phyloP scores from a whole-genome alignment of 2,113 vertebrate genomes.

The Corythaixoides concolor region DNA sequence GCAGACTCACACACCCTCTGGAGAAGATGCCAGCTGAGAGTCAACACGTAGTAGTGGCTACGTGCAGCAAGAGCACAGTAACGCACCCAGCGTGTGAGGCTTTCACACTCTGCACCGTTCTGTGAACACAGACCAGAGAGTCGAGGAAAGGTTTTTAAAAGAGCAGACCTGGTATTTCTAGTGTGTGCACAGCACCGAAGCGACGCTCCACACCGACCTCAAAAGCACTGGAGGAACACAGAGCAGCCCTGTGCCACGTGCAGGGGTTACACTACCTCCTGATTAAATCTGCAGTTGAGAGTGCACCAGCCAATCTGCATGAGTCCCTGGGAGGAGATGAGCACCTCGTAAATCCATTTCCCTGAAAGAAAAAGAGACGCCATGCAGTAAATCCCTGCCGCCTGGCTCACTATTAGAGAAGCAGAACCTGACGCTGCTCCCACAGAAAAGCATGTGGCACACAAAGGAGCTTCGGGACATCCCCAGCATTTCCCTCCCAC shows the following conservation, averaged over 20 bases:
- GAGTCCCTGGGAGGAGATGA: constrained; percentile 97
- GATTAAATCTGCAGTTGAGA: constrained; percentile 95
- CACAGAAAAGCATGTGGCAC: neutral
- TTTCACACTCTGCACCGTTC: neutral
- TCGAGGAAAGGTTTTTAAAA: neutral
- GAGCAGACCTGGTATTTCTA: neutral
- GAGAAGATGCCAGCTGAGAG: neutral
- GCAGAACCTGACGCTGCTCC: neutral
- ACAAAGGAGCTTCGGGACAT: neutral
- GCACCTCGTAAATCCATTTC: constrained; percentile 96
- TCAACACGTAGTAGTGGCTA: neutral
- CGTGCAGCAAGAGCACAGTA: neutral
- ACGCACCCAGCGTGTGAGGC: neutral
- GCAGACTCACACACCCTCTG: neutral
- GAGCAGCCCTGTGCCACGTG: neutral
- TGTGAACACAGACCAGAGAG: neutral
- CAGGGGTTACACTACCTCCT: constrained; percentile 83
- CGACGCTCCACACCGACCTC: neutral
- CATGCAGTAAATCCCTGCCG: neutral
- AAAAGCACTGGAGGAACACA: neutral
- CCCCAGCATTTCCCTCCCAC: neutral
- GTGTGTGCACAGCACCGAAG: neutral
- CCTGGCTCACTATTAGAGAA: neutral
- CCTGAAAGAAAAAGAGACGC: constrained; percentile 74
- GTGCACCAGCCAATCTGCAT: constrained; percentile 99